phyloP scores from a whole-genome alignment of 2,888 invertebrate species.

The Cephus pygmeus region DNA sequence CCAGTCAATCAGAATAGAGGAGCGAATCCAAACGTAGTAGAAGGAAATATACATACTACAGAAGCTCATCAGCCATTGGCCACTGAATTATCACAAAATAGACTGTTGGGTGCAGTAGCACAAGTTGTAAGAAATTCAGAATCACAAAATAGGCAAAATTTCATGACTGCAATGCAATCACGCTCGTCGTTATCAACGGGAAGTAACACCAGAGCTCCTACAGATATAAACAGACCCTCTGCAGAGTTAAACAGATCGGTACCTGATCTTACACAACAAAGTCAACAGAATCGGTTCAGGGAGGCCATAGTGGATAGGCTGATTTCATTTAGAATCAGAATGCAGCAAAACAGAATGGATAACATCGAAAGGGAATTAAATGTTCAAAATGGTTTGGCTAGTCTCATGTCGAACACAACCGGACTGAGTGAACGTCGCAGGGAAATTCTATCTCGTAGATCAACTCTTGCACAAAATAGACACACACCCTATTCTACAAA shows the following conservation, averaged over 20 bases:
- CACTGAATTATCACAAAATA: background rate
- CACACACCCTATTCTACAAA: slow-evolving; percentile 41
- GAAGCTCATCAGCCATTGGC: background rate
- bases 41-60: background rate
- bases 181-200: background rate
- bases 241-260: slow-evolving; percentile 35
- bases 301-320: slow-evolving; percentile 42
- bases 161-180: slow-evolving; percentile 3
- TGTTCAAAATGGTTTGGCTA: slow-evolving; percentile 14
- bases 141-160: background rate
- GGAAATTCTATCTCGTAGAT: slow-evolving; percentile 19
- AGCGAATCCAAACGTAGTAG: background rate
- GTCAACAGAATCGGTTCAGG: slow-evolving; percentile 37
- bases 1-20: background rate
- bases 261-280: slow-evolving; percentile 34
- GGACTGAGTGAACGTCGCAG: slow-evolving; percentile 8
- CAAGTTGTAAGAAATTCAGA: background rate
- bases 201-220: background rate
- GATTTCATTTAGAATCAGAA: slow-evolving; percentile 39
- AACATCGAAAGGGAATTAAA: slow-evolving; percentile 33
- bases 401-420: slow-evolving; percentile 9
- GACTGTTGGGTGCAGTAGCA: background rate
- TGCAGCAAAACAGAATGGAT: slow-evolving; percentile 41
- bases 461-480: slow-evolving; percentile 34
- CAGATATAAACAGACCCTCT: slow-evolving; percentile 16